Evolutionary conservation across 1,140 invertebrate genomes (phyloP), one percentile per base, ranked within the genome.

Genomic region (Panulirus ornatus): DNA sequence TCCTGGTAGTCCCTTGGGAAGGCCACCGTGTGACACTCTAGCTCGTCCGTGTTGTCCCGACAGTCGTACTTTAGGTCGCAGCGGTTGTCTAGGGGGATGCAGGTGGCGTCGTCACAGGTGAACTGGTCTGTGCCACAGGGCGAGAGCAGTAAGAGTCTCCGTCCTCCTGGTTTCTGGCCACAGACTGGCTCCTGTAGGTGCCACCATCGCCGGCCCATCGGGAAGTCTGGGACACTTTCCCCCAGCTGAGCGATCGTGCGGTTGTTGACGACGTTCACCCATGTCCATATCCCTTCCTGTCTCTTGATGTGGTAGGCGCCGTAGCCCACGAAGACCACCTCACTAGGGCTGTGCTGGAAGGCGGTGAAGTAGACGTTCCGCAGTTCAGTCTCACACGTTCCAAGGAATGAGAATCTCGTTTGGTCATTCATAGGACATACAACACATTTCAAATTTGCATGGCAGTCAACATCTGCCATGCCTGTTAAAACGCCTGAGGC

Each of bases 1-100:
- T 71, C 89, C 54, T 85, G 66, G 58, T 91, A 91, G 30, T 75
- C 91, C 3, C 47, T 16, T 16, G 89, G 89, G 40, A 85, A 66
- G 47, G 63, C 38, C 44, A 91, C 75, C 30, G 75, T 36, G 38
- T 83, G 34, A 93, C 96, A 96, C 93, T 95, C 94, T 44, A 93
- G 93, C 94, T 97, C 97, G 94, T 97, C 97, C 58, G 96, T 96
- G 84, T 95, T 94, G 93, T 97, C 96, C 27, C 92, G 92, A 93
- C 97, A 97, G 92, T 97, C 96, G 47, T 93, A 93, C 22, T 94
- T 93, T 86, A 95, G 95, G 93, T 97, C 95, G 93, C 97, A 97
- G 51, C 93, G 92, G 6, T 91, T 91, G 16, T 93, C 88, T 16
- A 92, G 92, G 6, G 93, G 92, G 70, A 95, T 94, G 91, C 95